Evolutionary conservation across 2,113 vertebrate species (phyloP).

Genomic region (Uria aalge): DNA sequence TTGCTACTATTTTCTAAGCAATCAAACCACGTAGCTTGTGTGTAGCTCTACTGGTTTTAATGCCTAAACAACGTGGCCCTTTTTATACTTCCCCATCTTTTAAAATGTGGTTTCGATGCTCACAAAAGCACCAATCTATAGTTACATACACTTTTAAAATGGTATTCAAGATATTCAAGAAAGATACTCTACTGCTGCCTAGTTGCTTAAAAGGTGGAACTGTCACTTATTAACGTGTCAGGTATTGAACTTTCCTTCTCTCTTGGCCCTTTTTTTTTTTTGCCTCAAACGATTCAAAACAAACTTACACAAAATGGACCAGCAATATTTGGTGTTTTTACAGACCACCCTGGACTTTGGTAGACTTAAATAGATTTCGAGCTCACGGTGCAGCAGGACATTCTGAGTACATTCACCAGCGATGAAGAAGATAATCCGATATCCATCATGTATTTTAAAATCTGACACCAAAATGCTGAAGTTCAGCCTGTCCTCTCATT

Average conservation of each 20-base stretch:
- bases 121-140: neutral
- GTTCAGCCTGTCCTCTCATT: neutral
- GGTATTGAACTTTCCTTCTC: neutral
- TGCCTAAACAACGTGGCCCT: neutral
- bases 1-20: neutral
- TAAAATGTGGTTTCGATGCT: neutral
- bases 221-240: neutral
- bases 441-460: neutral
- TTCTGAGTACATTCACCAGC: accelerated
- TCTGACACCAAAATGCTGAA: neutral
- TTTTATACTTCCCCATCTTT: neutral
- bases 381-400: neutral
- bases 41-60: neutral
- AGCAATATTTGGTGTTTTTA: neutral
- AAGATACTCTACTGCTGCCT: neutral
- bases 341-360: neutral
- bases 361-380: neutral
- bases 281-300: neutral
- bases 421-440: neutral
- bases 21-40: neutral
- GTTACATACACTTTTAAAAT: neutral
- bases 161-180: neutral
- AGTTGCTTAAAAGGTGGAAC: neutral
- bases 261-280: neutral
- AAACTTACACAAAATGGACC: neutral